Percentiles rank a stretch among this genome's conserved stretches.
Evolutionary conservation across 2,113 vertebrate genomes (phyloP).

Genomic region (Physeter macrocephalus): DNA sequence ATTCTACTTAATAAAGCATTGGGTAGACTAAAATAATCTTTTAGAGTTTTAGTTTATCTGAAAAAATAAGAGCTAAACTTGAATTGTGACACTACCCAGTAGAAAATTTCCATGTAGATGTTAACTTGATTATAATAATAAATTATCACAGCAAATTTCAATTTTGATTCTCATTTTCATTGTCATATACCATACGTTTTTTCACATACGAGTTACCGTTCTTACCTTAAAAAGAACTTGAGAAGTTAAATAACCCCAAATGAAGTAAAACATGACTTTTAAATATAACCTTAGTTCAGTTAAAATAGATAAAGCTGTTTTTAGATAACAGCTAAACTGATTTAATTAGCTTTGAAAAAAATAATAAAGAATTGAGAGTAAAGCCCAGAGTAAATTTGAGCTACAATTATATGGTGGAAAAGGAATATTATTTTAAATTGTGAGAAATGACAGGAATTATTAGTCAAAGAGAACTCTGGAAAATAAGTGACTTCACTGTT

Average conservation of each 20-base stretch:
- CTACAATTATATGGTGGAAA: background rate
- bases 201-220: background rate
- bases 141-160: background rate
- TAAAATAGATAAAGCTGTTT: constrained; percentile 13
- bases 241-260: background rate
- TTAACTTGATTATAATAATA: constrained; percentile 5
- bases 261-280: background rate
- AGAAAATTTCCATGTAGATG: background rate
- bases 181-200: background rate
- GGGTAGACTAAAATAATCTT: background rate
- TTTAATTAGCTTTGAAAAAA: background rate
- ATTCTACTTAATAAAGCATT: background rate
- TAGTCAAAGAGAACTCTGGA: background rate
- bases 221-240: background rate
- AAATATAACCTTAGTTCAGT: constrained; percentile 10
- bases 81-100: background rate
- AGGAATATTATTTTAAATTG: background rate
- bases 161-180: background rate
- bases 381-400: background rate
- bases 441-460: background rate
- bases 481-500: background rate
- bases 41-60: background rate
- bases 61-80: background rate
- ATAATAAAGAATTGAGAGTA: background rate
- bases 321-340: background rate